Evolutionary conservation across 1,140 invertebrate species (phyloP).

Genomic region (Hyposmocoma kahamanoa): DNA sequence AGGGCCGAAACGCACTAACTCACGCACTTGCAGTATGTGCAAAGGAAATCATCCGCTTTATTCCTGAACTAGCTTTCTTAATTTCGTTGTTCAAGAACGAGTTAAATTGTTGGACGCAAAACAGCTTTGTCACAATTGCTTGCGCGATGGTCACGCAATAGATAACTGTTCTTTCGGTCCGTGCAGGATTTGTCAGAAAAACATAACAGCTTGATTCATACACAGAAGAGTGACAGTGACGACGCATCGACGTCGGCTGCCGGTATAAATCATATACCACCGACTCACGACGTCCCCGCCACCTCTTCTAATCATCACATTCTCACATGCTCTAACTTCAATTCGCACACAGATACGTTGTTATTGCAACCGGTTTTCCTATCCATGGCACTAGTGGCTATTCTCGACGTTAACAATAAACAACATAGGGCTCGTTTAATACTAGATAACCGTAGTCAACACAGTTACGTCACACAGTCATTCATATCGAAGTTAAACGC

Average conservation of each 20-base stretch:
- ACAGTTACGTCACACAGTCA: slow-evolving; percentile 14
- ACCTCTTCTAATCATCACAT: neutral
- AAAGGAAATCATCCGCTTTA: neutral
- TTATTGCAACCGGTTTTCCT: neutral
- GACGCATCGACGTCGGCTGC: neutral
- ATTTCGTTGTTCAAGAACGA: neutral
- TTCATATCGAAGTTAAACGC: slow-evolving; percentile 18
- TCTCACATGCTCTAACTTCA: neutral
- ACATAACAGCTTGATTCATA: neutral
- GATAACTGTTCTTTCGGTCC: neutral
- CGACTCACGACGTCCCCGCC: neutral
- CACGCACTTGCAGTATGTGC: too few relatives aligned
- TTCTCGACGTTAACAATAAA: neutral
- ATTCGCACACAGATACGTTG: neutral
- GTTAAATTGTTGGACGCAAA: neutral
- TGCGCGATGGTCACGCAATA: neutral
- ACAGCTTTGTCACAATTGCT: neutral
- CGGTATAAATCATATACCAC: neutral
- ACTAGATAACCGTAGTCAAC: slow-evolving; percentile 24
- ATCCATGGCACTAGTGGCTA: neutral
- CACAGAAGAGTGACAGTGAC: neutral
- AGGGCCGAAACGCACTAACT: too few relatives aligned
- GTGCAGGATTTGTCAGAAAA: neutral
- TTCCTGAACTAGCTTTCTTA: neutral
- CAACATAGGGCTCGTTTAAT: neutral